Evolutionary conservation across 1,140 invertebrate genomes (phyloP).

Genomic region (Berghia stephanieae): DNA sequence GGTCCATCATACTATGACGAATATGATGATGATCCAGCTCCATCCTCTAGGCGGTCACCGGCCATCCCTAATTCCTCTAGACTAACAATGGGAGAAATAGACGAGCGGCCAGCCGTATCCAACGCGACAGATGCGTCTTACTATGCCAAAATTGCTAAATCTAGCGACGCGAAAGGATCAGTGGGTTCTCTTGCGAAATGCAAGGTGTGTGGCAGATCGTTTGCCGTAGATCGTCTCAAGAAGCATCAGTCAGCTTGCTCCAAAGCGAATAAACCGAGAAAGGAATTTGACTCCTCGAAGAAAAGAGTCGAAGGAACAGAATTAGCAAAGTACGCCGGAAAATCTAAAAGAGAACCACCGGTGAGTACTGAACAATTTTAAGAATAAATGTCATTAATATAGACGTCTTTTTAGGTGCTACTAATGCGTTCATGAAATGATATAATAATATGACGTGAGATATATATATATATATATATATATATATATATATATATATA

Average conservation of each 20-base stretch:
- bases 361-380: constrained; percentile 33
- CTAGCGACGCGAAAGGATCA: constrained; percentile 35
- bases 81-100: too few species aligned
- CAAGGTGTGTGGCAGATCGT: constrained; percentile 70
- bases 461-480: too few species aligned
- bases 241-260: constrained; percentile 77
- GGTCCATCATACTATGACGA: not conserved
- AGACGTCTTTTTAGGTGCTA: too few species aligned
- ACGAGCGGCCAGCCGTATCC: constrained; percentile 28
- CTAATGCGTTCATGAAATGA: too few species aligned
- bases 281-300: constrained; percentile 86
- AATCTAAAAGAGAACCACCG: constrained; percentile 26
- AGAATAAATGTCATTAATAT: too few species aligned
- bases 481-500: too few species aligned
- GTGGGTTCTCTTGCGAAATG: constrained; percentile 51
- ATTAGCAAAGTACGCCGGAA: constrained; percentile 75
- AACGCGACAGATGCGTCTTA: constrained; percentile 32
- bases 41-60: not conserved
- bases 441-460: too few species aligned
- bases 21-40: constrained; percentile 14
- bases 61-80: too few species aligned
- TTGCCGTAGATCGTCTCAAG: constrained; percentile 80
- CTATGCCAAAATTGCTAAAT: constrained; percentile 41
- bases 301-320: constrained; percentile 88
- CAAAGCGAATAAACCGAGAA: constrained; percentile 72